Conservation (phyloP, 1,140 invertebrate genomes). For the Archegozetes longisetosus region DNA sequence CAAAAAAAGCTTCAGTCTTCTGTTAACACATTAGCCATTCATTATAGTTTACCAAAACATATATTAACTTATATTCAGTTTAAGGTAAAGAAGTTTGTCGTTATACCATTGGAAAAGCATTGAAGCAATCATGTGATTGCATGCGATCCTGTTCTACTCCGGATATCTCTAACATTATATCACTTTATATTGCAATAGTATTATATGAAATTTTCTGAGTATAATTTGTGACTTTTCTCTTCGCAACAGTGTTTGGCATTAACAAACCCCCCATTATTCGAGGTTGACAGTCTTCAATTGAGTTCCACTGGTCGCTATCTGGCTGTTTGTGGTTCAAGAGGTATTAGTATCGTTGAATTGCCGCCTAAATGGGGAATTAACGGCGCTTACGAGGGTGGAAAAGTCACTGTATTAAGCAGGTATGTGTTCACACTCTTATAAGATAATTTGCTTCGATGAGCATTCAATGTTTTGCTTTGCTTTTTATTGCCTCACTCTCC, state of each 20-base stretch:
- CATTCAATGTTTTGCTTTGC: background rate
- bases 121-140: too few species aligned
- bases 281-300: slow-evolving; percentile 27
- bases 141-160: too few species aligned
- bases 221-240: too few species aligned
- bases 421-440: slow-evolving; percentile 6
- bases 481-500: background rate
- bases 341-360: slow-evolving; percentile 29
- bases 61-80: too few species aligned
- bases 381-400: slow-evolving; percentile 3
- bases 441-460: background rate
- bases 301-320: slow-evolving; percentile 26
- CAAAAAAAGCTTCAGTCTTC: too few species aligned
- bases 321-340: slow-evolving; percentile 27
- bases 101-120: too few species aligned
- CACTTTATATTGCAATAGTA: too few species aligned
- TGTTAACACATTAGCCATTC: too few species aligned
- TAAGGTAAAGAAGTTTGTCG: too few species aligned
- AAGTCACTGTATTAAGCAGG: background rate
- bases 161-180: too few species aligned
- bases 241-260: slow-evolving; percentile 7
- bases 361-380: slow-evolving; percentile 25
- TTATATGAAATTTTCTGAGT: too few species aligned
- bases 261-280: slow-evolving; percentile 28
- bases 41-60: too few species aligned